Evolutionary conservation across 2,797 vertebrate species (phyloP).

Genomic region (Oreortyx pictus): DNA sequence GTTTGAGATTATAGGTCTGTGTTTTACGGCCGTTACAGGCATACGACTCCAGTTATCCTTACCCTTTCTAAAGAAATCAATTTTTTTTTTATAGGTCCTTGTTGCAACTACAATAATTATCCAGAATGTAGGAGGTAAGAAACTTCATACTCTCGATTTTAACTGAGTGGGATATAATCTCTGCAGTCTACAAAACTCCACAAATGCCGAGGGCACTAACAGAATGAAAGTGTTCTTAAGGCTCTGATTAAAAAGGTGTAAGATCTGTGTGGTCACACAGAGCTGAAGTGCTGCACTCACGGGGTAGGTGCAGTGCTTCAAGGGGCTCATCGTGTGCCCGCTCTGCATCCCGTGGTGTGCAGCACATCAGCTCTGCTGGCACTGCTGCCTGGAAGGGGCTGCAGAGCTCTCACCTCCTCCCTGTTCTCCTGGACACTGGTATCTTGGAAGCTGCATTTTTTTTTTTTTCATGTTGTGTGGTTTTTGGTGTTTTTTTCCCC

Average conservation of each 20-base stretch:
- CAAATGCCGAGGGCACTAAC: not conserved
- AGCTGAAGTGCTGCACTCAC: not conserved
- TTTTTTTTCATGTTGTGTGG: not conserved
- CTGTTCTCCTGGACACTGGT: fast-evolving
- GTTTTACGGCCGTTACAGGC: not conserved
- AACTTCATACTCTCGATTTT: slow-evolving; percentile 2
- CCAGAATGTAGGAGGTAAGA: slow-evolving; percentile 97
- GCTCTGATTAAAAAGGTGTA: not conserved
- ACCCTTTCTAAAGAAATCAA: slow-evolving; percentile 61
- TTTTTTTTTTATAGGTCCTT: slow-evolving; percentile 82
- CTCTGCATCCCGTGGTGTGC: not conserved
- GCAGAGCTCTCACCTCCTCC: not conserved
- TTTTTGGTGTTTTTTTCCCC: not conserved
- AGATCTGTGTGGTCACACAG: not conserved
- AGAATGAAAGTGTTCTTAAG: not conserved
- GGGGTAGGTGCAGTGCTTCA: not conserved
- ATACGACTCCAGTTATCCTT: slow-evolving; percentile 46
- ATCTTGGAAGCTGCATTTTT: not conserved
- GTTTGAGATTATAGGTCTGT: slow-evolving; percentile 4
- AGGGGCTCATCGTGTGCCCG: not conserved
- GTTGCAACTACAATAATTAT: slow-evolving; percentile 90
- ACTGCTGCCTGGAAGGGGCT: not conserved
- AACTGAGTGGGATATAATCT: not conserved
- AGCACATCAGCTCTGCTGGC: not conserved
- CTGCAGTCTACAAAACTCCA: not conserved